These are phyloP conservation scores for Apodemus agrarius DNA, from an alignment of 2,797 vertebrate genomes.

Conservation along the genomic window DNA sequence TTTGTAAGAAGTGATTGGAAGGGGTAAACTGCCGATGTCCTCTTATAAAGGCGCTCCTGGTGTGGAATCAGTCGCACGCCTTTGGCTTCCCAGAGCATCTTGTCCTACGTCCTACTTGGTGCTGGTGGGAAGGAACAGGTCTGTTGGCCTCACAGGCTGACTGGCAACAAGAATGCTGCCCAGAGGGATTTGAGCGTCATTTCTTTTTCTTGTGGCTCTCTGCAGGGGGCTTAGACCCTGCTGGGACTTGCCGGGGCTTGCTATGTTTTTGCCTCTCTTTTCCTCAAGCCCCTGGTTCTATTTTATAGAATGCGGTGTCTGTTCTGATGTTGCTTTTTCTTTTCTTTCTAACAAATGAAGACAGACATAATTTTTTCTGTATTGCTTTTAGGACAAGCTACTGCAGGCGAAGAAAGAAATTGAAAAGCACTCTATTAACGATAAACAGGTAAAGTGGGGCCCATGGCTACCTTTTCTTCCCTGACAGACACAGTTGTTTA, in stretches of 20 bases:
- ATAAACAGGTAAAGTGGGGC: conserved; percentile 93
- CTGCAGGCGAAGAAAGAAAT: conserved; percentile 98
- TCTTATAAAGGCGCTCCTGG: background rate
- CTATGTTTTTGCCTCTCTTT: background rate
- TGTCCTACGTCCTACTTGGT: too few species aligned
- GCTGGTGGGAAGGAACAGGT: background rate
- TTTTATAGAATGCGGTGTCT: background rate
- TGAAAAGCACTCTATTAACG: conserved; percentile 96
- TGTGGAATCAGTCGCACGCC: background rate
- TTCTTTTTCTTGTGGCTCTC: background rate
- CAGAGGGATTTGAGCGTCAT: background rate
- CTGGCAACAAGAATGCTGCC: background rate
- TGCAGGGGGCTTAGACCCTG: background rate
- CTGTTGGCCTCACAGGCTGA: background rate
- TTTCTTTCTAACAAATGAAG: background rate
- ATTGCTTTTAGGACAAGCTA: conserved; percentile 91
- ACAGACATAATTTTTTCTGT: conserved; percentile 17
- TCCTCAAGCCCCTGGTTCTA: rapidly evolving
- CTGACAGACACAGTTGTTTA: background rate
- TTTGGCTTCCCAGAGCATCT: background rate
- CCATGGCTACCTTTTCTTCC: background rate
- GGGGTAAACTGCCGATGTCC: background rate
- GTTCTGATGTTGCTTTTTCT: background rate
- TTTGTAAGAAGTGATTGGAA: background rate
- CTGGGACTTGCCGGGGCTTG: background rate